Base-by-base conservation (phyloP, 2,888 invertebrate species). In the Leucania comma region DNA sequence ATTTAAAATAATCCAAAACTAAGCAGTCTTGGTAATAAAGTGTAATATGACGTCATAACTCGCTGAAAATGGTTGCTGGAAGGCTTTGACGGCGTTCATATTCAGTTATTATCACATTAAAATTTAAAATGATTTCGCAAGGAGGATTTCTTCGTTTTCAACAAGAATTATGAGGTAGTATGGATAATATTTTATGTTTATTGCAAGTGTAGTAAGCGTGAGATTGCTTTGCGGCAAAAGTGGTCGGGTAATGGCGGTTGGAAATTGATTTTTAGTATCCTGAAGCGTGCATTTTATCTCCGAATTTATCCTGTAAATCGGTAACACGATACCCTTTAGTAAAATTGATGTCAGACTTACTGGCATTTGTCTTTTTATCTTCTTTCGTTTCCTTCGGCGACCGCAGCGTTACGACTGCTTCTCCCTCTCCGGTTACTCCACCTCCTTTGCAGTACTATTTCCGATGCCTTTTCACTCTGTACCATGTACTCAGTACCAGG, bases 171-270 rank as follows among this genome's bases (percentile, higher is more conserved):
- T 59, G 58, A 62, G 42, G 22, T 51, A 54, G 58, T 69, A 42
- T 64, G 54, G n/a, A 64, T 35, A 53, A 68, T 75, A 68, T 68
- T 75, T 80, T 75, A 80, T 62, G 80, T 75, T 68, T 75, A 75
- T 78, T 62, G 64, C 57, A 38, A 62, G 53, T 54, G 50, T n/a
- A 22, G 26, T 42, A 26, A 54, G 38, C 67, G 57, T 26, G 53
- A 54, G 42, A 61, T 69, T 54, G 53, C 63, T 61, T 3, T 35
- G 26, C 35, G 20, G 42, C 10, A 42, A 73, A 66, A 35, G 32
- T 12, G 29, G 26, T 5, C 12, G 38, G 17, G 35, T 63, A 32
- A 56, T 63, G 26, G n/a, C 24, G 12, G 58, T 46, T 48, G 4
- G 24, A n/a, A 73, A 67, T 68, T 38, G 35, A 48, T 51, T 62